Evolutionary conservation across 1,140 invertebrate species (phyloP).

Genomic region (Melanaphis sacchari): DNA sequence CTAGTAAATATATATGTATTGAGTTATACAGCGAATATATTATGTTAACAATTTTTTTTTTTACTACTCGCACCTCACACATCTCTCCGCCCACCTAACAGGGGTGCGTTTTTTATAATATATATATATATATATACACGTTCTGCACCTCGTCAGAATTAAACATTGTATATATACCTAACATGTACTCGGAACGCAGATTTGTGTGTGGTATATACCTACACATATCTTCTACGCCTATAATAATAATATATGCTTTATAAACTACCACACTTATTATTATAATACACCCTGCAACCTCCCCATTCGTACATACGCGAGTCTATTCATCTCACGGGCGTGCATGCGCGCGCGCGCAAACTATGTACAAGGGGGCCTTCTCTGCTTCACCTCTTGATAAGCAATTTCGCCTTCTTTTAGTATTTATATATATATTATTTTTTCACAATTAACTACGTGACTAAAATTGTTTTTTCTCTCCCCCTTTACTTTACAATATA

Average conservation of each 20-base stretch:
- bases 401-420: not conserved
- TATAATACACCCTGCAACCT: not conserved
- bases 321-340: not conserved
- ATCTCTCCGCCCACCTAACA: not conserved
- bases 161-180: not conserved
- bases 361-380: not conserved
- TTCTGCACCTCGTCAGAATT: slow-evolving; percentile 3
- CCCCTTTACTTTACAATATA: not conserved
- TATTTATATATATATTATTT: not conserved
- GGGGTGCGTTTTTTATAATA: not conserved
- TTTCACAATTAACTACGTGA: slow-evolving; percentile 45
- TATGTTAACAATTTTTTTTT: not conserved
- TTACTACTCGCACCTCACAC: not conserved
- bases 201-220: not conserved
- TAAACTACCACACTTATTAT: not conserved
- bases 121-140: too few species aligned
- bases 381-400: not conserved
- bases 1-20: slow-evolving; percentile 1
- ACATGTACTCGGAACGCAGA: not conserved
- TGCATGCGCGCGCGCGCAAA: not conserved
- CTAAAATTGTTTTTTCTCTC: slow-evolving; percentile 39
- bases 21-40: too few species aligned
- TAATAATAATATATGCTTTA: slow-evolving; percentile 17
- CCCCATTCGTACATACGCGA: not conserved
- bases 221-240: not conserved